Conservation (phyloP, 2,113 vertebrate species). For the Polyodon spathula region DNA sequence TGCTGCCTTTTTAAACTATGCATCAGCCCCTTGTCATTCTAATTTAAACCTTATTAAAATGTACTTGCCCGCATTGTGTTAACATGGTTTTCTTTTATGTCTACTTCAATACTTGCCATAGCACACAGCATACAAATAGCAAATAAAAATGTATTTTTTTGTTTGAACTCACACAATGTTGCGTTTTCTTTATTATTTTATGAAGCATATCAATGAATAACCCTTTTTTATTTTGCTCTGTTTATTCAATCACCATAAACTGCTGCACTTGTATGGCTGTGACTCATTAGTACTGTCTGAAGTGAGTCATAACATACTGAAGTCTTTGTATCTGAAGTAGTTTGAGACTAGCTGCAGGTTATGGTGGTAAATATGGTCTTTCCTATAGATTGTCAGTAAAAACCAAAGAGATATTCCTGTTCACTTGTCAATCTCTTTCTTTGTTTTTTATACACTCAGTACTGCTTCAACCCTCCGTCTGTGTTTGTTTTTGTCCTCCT, state of each 20-base stretch:
- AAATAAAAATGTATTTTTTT: constrained; percentile 37
- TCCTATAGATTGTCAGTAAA: not conserved
- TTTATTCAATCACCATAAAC: constrained; percentile 39
- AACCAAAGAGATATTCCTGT: too few relatives aligned
- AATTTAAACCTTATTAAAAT: constrained; percentile 16
- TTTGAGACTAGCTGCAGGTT: constrained; percentile 16
- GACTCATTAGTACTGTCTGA: constrained; percentile 46
- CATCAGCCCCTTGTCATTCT: constrained; percentile 9
- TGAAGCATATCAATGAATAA: constrained; percentile 42
- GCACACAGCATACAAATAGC: constrained; percentile 28
- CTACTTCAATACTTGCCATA: constrained; percentile 26
- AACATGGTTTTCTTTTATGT: constrained; percentile 23
- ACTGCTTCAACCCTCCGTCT: too few relatives aligned
- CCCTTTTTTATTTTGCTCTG: constrained; percentile 34
- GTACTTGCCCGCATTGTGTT: constrained; percentile 14
- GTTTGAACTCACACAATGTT: constrained; percentile 39
- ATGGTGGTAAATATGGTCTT: constrained; percentile 15
- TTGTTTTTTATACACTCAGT: too few relatives aligned
- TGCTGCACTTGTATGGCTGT: constrained; percentile 25
- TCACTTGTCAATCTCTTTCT: too few relatives aligned
- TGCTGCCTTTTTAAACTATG: constrained; percentile 5
- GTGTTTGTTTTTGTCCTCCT: too few relatives aligned
- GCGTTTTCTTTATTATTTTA: constrained; percentile 37
- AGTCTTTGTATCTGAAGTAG: constrained; percentile 30
- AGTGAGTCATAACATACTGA: constrained; percentile 38